Conservation (phyloP, 2,888 invertebrate genomes). For the Teleiodes luculella region DNA sequence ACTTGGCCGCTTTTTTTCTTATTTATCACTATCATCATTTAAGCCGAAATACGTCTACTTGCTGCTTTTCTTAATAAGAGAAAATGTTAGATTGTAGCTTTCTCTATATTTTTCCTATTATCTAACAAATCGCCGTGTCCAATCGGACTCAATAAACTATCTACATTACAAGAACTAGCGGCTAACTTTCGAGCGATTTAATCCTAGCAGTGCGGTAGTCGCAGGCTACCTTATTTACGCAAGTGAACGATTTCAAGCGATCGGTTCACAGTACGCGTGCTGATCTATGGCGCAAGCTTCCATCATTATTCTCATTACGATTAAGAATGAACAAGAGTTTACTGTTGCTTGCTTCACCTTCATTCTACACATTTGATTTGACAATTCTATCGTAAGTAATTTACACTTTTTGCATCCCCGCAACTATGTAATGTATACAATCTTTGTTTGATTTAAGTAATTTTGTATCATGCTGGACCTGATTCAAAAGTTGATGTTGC, state of each 20-base stretch:
- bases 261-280: slow-evolving; percentile 59
- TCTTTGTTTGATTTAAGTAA: too few species aligned
- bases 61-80: too few species aligned
- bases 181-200: slow-evolving; percentile 36
- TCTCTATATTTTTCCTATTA: background rate
- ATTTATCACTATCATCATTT: too few species aligned
- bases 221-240: slow-evolving; percentile 66
- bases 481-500: too few species aligned
- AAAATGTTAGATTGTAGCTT: background rate
- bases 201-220: slow-evolving; percentile 30
- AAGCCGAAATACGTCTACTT: too few species aligned
- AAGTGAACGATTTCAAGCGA: slow-evolving; percentile 66
- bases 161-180: slow-evolving; percentile 26
- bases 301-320: slow-evolving; percentile 69
- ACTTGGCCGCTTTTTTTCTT: too few species aligned
- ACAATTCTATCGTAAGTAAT: too few species aligned
- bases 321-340: slow-evolving; percentile 40
- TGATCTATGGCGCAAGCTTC: slow-evolving; percentile 64
- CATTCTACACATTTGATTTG: background rate
- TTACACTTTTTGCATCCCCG: too few species aligned
- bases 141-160: slow-evolving; percentile 19
- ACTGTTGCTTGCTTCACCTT: slow-evolving; percentile 34
- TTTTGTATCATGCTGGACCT: too few species aligned
- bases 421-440: too few species aligned
- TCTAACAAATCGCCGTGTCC: background rate